A percentile compares a stretch with the other conserved stretches of the same genome.
Conservation (phyloP, 2,113 vertebrate species). For the Passer montanus region DNA sequence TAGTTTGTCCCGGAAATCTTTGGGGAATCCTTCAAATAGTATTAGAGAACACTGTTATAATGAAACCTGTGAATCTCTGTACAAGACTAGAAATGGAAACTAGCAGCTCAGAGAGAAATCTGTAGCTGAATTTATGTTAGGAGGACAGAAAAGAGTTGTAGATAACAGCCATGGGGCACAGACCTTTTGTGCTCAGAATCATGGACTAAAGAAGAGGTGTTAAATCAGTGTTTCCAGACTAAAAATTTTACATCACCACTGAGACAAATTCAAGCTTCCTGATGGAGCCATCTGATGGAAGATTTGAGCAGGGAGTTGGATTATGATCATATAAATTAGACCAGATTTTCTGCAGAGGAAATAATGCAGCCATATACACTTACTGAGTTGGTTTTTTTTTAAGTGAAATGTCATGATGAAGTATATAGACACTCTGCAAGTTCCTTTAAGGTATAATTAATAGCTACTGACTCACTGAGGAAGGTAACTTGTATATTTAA, state of each 20-base stretch:
- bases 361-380: neutral
- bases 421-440: neutral
- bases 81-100: neutral
- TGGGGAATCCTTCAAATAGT: neutral
- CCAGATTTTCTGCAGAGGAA: conserved; percentile 4
- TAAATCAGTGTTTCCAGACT: neutral
- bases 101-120: neutral
- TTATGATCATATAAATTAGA: neutral
- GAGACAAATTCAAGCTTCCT: conserved; percentile 6
- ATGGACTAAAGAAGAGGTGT: neutral
- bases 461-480: neutral
- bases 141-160: neutral
- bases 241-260: neutral
- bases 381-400: neutral
- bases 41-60: neutral
- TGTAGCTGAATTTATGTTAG: neutral
- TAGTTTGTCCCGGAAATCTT: neutral
- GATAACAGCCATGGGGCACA: neutral
- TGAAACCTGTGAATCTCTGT: neutral
- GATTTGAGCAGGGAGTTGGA: neutral
- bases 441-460: neutral
- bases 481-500: neutral
- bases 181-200: neutral
- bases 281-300: neutral
- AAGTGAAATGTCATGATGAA: neutral